Conservation (phyloP, 2,113 vertebrate species). For the Coptodon rendalli region DNA sequence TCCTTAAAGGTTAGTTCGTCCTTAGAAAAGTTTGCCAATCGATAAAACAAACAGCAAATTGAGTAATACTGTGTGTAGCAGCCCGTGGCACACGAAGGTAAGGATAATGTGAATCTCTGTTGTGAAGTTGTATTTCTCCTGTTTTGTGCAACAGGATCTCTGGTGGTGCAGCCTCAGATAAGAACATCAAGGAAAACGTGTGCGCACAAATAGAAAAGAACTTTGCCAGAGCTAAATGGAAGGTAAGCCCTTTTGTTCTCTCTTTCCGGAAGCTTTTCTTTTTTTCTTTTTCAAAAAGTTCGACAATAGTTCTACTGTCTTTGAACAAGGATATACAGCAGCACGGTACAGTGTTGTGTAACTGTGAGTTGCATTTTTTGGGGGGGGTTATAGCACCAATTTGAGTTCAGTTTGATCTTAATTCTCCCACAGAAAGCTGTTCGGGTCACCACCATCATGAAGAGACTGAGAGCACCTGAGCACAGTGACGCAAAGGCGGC, state of each 20-base stretch:
- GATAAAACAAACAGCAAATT: background rate
- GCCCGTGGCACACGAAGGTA: background rate
- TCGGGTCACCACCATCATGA: conserved; percentile 96
- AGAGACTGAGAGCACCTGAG: conserved; percentile 86
- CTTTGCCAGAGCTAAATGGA: conserved; percentile 97
- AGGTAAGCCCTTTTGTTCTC: conserved; percentile 72
- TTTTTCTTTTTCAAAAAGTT: background rate
- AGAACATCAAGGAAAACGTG: conserved; percentile 97
- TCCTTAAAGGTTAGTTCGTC: background rate
- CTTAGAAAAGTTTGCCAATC: background rate
- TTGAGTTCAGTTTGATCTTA: background rate
- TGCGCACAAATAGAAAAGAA: conserved; percentile 99
- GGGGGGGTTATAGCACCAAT: background rate
- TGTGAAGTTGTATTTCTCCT: background rate
- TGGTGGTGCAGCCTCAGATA: conserved; percentile 94
- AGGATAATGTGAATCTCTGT: background rate
- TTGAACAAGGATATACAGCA: background rate
- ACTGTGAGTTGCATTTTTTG: background rate
- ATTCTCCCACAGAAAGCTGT: conserved; percentile 85
- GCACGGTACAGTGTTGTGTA: background rate
- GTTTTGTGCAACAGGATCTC: conserved; percentile 81
- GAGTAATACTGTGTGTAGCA: background rate
- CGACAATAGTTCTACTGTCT: background rate
- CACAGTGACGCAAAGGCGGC: conserved; percentile 62
- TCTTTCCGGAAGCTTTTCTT: background rate